Evolutionary conservation across 1,140 invertebrate species (phyloP).

Genomic region (Drosophila mojavensis): DNA sequence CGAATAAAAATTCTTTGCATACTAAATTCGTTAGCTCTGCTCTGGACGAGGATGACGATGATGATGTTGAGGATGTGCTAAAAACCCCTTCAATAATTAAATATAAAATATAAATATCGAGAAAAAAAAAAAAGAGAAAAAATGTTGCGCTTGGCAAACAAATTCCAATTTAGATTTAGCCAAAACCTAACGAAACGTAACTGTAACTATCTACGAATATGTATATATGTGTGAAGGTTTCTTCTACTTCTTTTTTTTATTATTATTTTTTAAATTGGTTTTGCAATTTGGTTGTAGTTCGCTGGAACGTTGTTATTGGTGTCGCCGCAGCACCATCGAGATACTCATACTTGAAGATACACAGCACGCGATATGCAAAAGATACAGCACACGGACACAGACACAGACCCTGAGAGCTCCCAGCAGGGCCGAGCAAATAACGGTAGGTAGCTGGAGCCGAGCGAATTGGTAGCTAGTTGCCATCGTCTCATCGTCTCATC

Average conservation of each 20-base stretch:
- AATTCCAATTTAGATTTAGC: conserved; percentile 65
- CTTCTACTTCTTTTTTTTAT: background rate
- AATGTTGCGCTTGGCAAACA: conserved; percentile 49
- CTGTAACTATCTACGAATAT: conserved; percentile 48
- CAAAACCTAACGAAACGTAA: conserved; percentile 47
- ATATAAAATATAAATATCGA: conserved; percentile 36
- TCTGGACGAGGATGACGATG: background rate
- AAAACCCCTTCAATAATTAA: conserved; percentile 55
- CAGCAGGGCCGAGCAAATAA: conserved; percentile 59
- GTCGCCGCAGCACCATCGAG: conserved; percentile 52
- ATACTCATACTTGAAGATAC: conserved; percentile 79
- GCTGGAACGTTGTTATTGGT: conserved; percentile 33
- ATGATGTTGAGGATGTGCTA: conserved; percentile 24
- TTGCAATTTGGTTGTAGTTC: conserved; percentile 55
- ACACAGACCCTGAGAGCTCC: background rate
- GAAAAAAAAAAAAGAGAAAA: background rate
- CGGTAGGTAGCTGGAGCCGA: conserved; percentile 52
- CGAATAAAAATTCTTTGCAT: conserved; percentile 43
- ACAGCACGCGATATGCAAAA: conserved; percentile 76
- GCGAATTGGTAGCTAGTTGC: conserved; percentile 35
- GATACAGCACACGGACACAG: conserved; percentile 52
- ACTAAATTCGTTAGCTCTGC: conserved; percentile 54
- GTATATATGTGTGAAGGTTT: conserved; percentile 54
- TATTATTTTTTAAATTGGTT: conserved; percentile 66
- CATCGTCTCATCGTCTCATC: conserved; percentile 25